Percentiles rank a stretch among this genome's conserved stretches.
These are phyloP conservation scores for Chionomys nivalis DNA, from an alignment of 2,113 vertebrate species.

Conservation along the genomic window DNA sequence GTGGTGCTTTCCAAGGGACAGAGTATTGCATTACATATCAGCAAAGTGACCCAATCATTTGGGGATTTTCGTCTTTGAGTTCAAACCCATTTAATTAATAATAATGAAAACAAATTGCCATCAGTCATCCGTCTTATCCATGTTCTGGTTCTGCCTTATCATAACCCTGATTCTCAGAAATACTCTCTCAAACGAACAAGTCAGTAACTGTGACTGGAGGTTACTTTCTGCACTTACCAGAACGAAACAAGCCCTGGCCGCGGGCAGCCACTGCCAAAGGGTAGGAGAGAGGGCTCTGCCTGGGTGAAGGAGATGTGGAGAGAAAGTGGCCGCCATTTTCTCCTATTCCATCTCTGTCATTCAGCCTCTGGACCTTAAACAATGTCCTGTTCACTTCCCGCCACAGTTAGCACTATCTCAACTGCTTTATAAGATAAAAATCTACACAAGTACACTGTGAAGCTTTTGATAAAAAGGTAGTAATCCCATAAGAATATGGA, in stretches of 20 bases:
- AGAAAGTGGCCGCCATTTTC: background rate
- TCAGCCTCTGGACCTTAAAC: background rate
- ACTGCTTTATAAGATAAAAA: constrained; percentile 34
- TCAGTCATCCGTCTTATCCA: constrained; percentile 44
- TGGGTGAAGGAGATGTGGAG: background rate
- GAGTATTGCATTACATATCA: constrained; percentile 68
- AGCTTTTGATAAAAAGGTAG: constrained; percentile 48
- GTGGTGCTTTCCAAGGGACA: constrained; percentile 61
- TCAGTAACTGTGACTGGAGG: constrained; percentile 26
- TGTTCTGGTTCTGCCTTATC: constrained; percentile 10
- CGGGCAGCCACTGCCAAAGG: background rate
- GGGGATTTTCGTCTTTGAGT: constrained; percentile 60
- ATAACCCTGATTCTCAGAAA: constrained; percentile 22
- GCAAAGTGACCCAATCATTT: constrained; percentile 65
- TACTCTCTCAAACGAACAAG: constrained; percentile 50
- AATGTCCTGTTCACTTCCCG: background rate
- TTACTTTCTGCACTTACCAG: constrained; percentile 40
- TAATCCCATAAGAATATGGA: constrained; percentile 20
- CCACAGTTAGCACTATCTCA: background rate
- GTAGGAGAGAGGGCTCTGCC: background rate
- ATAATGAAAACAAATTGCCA: constrained; percentile 64
- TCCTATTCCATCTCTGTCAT: background rate
- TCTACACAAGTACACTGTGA: background rate
- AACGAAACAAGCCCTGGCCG: background rate
- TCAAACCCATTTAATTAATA: constrained; percentile 71